Percentiles rank a stretch among this genome's conserved stretches.
These are phyloP conservation scores for Macrobrachium rosenbergii DNA, from an alignment of 1,140 invertebrate genomes.

Conservation along the genomic window DNA sequence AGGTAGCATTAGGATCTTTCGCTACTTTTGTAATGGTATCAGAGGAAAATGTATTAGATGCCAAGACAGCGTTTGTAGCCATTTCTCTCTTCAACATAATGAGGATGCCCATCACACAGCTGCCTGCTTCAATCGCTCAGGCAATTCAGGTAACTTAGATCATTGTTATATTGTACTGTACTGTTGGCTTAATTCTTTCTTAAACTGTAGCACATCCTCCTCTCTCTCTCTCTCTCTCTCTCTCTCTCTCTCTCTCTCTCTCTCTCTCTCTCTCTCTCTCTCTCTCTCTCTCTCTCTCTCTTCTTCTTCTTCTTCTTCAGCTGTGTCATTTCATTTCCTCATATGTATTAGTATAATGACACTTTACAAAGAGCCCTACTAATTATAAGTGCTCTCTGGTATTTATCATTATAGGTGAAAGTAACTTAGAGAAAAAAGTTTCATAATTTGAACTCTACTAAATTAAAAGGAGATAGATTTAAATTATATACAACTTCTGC, in stretches of 20 bases:
- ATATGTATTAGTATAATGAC: neutral
- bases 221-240: neutral
- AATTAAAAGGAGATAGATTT: too few relatives aligned
- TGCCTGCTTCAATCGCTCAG: slow-evolving; percentile 71
- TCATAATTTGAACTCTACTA: too few relatives aligned
- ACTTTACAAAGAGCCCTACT: neutral
- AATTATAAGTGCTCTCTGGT: too few relatives aligned
- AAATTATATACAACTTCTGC: too few relatives aligned
- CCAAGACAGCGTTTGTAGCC: slow-evolving; percentile 74
- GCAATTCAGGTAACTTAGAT: slow-evolving; percentile 36
- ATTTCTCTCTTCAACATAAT: slow-evolving; percentile 74
- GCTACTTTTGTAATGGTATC: slow-evolving; percentile 33
- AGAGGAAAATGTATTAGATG: slow-evolving; percentile 31
- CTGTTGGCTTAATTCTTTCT: neutral
- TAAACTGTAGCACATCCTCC: neutral
- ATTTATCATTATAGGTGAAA: too few relatives aligned
- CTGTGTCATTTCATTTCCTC: neutral
- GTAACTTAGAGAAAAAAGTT: too few relatives aligned
- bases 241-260: neutral
- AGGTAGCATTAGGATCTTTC: slow-evolving; percentile 38
- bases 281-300: neutral
- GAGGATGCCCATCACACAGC: slow-evolving; percentile 72
- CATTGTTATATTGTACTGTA: too few relatives aligned
- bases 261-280: neutral
- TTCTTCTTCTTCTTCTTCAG: too few relatives aligned